Evolutionary conservation across 2,888 invertebrate genomes (phyloP), one percentile per base, ranked within the genome.

Genomic region (Tetrapedia diversipes): DNA sequence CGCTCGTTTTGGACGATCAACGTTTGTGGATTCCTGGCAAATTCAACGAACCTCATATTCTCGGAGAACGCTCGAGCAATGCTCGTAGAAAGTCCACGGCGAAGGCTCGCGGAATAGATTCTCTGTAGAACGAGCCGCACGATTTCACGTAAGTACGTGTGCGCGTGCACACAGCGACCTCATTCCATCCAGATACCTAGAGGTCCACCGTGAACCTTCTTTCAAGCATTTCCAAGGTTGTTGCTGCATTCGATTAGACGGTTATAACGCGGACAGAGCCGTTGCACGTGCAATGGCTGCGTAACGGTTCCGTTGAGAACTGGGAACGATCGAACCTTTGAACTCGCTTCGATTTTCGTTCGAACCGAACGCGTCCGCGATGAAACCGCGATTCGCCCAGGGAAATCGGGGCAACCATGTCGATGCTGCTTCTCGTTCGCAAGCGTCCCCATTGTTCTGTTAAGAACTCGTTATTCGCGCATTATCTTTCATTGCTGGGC

Each of bases 171-270:
- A 45, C 19, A 19, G n/a, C 64, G 68, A 74, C 74, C 74, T 32
- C 66, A 29, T 70, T 78, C 59, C 59, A 19, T 10, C 61, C 51
- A 59, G 63, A 70, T 66, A 75, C 32, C 22, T 70, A 53, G 66
- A 67, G 59, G 53, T 61, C 53, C 34, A 61, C 16, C 19, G 47
- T 34, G 70, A 64, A 65, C 64, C 67, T 77, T 77, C 63, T 77
- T 64, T 68, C 64, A 6, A 60, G 51, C 39, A 49, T 68, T 45
- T 53, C 60, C 77, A 77, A 77, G 71, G 76, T 60, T n/a, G n/a
- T n/a, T 73, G 61, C 41, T 56, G 61, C 49, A 22, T 72, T 61
- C 61, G 73, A 73, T 73, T 70, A 70, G 61, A 19, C 41, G 37
- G n/a, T 51, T 65, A 37, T 56, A 65, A 68, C 16, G 57, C 34